Base-by-base conservation (phyloP, 2,888 invertebrate genomes). In the Stratiomys singularior region DNA sequence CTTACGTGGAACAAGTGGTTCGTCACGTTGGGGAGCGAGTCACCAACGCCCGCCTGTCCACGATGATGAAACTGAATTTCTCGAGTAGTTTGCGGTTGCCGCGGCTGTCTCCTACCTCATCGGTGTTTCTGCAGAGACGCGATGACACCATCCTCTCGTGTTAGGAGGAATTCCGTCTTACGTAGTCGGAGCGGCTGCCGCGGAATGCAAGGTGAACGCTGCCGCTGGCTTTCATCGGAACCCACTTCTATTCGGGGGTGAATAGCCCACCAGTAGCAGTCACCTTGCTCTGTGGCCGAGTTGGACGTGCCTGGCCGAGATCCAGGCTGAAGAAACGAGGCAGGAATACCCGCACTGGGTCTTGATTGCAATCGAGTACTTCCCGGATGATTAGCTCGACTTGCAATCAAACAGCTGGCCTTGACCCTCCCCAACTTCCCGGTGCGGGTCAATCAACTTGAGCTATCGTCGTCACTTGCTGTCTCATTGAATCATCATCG, bases 91-190 rank as follows among this genome's bases (percentile, higher is more conserved):
- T 64, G 64, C 64, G 64, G 64, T 64, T 13, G 64, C 13, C 30
- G 30, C 30, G 37, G 3, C n/a, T n/a, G n/a, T 37, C 9, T 9
- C 37, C 37, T 25, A 64, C 30, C 64, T 64, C 64, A 64, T 64
- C 15, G 64, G 9, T n/a, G n/a, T 64, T 64, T 64, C 58, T 64
- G 21, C 64, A 30, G 15, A 64, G 15, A 15, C 11, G 30, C 64
- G 64, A 64, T 64, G 64, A 64, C 64, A 64, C 64, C 64, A 64
- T 64, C 64, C 21, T 64, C 64, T n/a, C 64, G 64, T 18, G 5
- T 64, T 64, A 27, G 28, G 28, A 30, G 64, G 60, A 60, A 60
- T 30, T 64, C 28, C 28, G 30, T 25, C 11, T 30, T 64, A 64
- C 64, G 30, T 64, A 30, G 30, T 5, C n/a, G 15, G 21, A 18